A percentile compares a stretch with the other conserved stretches of the same genome.
Evolutionary conservation across 1,140 invertebrate species (phyloP).

Genomic region (Drosophila ambigua): DNA sequence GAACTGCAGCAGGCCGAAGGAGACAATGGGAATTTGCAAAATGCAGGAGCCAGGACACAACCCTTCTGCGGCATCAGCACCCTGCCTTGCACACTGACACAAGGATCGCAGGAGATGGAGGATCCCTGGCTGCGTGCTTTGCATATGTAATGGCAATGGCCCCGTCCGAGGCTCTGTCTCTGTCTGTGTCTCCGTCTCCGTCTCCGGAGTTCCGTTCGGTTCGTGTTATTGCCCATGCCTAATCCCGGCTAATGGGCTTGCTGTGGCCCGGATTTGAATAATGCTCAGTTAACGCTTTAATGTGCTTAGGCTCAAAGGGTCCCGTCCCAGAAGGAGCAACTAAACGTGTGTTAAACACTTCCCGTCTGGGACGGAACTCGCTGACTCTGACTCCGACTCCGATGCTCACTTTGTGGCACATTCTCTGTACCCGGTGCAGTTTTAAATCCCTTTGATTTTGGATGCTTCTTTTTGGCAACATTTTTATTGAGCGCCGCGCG

Average conservation of each 20-base stretch:
- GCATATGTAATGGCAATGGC: constrained; percentile 40
- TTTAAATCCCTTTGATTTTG: constrained; percentile 26
- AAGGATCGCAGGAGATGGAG: constrained; percentile 22
- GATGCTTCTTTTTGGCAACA: constrained; percentile 43
- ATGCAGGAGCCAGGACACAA: constrained; percentile 25
- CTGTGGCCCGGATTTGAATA: constrained; percentile 73
- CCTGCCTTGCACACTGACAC: neutral
- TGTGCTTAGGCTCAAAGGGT: constrained; percentile 50
- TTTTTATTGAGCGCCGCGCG: constrained; percentile 45
- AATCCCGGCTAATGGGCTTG: constrained; percentile 73
- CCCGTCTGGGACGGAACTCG: constrained; percentile 31
- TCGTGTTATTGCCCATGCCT: constrained; percentile 75
- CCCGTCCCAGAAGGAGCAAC: neutral
- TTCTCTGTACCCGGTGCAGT: constrained; percentile 9
- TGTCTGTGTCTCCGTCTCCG: neutral
- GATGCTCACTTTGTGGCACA: constrained; percentile 35
- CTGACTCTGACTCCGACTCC: neutral
- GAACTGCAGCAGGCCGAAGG: neutral
- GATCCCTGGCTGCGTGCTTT: constrained; percentile 36
- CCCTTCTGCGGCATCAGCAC: constrained; percentile 6
- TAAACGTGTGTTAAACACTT: constrained; percentile 38
- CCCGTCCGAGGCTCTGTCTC: neutral
- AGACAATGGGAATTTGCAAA: constrained; percentile 51
- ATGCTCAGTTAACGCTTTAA: constrained; percentile 79
- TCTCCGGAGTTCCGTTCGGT: constrained; percentile 14